Conservation (phyloP, 2,797 vertebrate species). For the Darevskia mixta region DNA sequence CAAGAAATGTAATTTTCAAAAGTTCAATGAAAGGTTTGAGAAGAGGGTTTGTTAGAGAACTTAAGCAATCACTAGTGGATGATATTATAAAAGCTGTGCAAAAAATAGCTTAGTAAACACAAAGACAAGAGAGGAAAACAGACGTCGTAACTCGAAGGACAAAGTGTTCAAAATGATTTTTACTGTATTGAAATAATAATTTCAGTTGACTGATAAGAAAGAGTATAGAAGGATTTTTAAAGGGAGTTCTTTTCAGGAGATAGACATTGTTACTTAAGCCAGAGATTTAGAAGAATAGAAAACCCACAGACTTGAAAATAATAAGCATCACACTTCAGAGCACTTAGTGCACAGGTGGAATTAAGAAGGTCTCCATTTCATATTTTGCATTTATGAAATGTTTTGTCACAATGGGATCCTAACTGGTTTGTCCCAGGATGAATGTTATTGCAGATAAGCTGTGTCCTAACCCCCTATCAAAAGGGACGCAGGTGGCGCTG, state of each 20-base stretch:
- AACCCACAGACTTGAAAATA: slow-evolving; percentile 15
- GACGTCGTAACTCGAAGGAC: neutral
- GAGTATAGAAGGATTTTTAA: neutral
- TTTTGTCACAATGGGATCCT: neutral
- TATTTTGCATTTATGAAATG: neutral
- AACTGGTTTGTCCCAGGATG: neutral
- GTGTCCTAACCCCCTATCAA: neutral
- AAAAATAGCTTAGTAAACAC: neutral
- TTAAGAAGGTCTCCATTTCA: neutral
- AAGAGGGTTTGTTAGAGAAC: neutral
- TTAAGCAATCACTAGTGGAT: neutral
- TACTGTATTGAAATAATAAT: neutral
- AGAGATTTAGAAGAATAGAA: neutral
- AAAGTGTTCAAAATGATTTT: neutral
- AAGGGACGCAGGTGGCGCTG: too few relatives aligned
- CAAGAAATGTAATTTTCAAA: neutral
- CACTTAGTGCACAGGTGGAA: neutral
- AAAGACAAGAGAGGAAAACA: neutral
- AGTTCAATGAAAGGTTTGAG: neutral
- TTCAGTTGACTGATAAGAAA: neutral
- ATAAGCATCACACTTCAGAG: neutral
- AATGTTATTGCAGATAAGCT: neutral
- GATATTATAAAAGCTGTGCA: neutral
- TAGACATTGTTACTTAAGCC: neutral
- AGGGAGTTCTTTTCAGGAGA: fast-evolving